A percentile compares a stretch with the other conserved stretches of the same genome.
Evolutionary conservation across 2,797 vertebrate genomes (phyloP).

Genomic region (Fistularia tabacaria): DNA sequence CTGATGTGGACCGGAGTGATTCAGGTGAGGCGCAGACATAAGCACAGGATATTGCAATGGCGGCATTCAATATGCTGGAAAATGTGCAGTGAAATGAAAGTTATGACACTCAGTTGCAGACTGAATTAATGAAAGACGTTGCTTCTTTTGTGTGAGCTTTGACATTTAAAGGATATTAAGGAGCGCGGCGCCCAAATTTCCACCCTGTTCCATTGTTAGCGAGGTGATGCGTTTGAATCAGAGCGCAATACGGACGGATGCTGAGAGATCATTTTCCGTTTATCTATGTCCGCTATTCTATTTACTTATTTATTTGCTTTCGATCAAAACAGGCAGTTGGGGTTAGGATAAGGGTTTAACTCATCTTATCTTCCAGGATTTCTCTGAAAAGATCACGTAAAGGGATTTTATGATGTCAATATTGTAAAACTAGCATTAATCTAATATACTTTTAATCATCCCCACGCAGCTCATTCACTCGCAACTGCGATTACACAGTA

Average conservation of each 20-base stretch:
- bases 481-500: too few species aligned
- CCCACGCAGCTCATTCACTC: too few species aligned
- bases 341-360: too few species aligned
- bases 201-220: constrained; percentile 1
- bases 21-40: constrained; percentile 24
- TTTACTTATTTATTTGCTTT: too few species aligned
- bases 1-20: constrained; percentile 11
- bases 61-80: constrained; percentile 18
- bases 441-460: too few species aligned
- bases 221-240: neutral
- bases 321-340: too few species aligned
- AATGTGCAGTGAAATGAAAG: constrained; percentile 31
- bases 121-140: constrained; percentile 12
- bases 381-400: too few species aligned
- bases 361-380: too few species aligned
- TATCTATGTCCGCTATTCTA: too few species aligned
- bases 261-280: too few species aligned
- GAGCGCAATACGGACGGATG: neutral
- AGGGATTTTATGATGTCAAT: too few species aligned
- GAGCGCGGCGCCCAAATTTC: constrained; percentile 1
- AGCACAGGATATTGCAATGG: constrained; percentile 43
- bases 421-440: too few species aligned
- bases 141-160: neutral
- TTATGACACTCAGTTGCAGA: constrained; percentile 6
- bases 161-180: constrained; percentile 1